phyloP scores from a whole-genome alignment of 2,888 invertebrate species.

The Pegoplata infirma region DNA sequence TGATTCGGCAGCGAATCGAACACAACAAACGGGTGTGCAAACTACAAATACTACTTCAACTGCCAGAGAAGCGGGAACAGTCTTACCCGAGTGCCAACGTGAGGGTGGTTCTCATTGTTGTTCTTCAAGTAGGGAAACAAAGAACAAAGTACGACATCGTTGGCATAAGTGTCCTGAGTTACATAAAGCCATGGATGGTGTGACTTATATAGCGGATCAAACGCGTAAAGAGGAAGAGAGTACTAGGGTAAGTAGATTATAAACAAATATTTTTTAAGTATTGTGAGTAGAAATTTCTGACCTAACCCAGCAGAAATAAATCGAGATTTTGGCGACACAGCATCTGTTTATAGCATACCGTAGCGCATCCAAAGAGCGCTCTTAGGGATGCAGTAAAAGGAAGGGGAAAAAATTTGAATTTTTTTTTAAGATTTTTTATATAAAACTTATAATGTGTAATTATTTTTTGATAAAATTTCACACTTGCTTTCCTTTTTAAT shows the following conservation, averaged over 20 bases:
- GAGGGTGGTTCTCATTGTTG: conserved; percentile 80
- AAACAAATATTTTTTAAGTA: no score
- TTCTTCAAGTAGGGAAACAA: conserved; percentile 77
- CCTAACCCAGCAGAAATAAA: no score
- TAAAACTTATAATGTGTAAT: no score
- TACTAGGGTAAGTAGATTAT: conserved; percentile 87
- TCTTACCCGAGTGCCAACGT: conserved; percentile 72
- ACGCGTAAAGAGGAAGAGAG: conserved; percentile 95
- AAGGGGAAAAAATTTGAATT: no score
- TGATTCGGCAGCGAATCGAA: conserved; percentile 71
- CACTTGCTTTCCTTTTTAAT: no score
- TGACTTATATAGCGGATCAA: conserved; percentile 94
- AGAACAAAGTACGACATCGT: conserved; percentile 82
- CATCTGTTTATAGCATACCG: no score
- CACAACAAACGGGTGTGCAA: conserved; percentile 62
- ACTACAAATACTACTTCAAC: conserved; percentile 33
- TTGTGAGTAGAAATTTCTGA: no score
- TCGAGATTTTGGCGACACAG: no score
- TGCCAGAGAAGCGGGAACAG: conserved; percentile 62
- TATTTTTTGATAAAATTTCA: no score
- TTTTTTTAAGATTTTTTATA: no score
- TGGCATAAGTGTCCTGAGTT: conserved; percentile 95
- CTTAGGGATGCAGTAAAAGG: no score
- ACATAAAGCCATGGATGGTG: conserved; percentile 94
- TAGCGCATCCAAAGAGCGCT: no score